phyloP scores from a whole-genome alignment of 1,140 invertebrate genomes.

The Anastrepha obliqua region DNA sequence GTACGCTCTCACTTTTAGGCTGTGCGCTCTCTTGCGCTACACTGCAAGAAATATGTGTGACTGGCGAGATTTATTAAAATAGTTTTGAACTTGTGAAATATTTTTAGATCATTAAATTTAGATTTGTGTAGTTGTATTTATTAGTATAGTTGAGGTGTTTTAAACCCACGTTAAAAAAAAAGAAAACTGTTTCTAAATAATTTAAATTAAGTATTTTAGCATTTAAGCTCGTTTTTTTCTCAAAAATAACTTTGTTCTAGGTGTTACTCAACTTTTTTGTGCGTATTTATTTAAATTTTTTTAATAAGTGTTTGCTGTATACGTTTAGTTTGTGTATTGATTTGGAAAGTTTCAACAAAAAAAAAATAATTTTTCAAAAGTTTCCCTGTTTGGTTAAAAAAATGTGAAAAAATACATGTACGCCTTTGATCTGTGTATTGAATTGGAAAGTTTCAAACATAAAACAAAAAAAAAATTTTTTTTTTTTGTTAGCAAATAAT shows the following conservation, averaged over 20 bases:
- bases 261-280: not conserved
- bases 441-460: no score
- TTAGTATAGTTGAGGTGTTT: conserved; percentile 26
- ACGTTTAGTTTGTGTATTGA: no score
- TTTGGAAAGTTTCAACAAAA: no score
- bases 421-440: no score
- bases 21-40: not conserved
- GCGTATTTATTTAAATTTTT: conserved; percentile 7
- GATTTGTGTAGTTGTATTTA: conserved; percentile 1
- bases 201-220: not conserved
- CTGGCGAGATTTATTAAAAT: not conserved
- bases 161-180: not conserved
- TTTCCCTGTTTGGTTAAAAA: not conserved
- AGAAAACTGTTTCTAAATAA: not conserved
- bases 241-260: not conserved
- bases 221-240: conserved; percentile 2
- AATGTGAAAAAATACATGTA: no score
- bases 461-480: no score
- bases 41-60: conserved; percentile 9
- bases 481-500: no score
- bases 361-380: not conserved
- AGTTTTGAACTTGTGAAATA: not conserved
- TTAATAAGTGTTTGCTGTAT: not conserved
- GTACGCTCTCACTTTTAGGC: not conserved
- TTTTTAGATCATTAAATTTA: conserved; percentile 4